Evolutionary conservation across 1,140 invertebrate species (phyloP).

Genomic region (Nephila pilipes): DNA sequence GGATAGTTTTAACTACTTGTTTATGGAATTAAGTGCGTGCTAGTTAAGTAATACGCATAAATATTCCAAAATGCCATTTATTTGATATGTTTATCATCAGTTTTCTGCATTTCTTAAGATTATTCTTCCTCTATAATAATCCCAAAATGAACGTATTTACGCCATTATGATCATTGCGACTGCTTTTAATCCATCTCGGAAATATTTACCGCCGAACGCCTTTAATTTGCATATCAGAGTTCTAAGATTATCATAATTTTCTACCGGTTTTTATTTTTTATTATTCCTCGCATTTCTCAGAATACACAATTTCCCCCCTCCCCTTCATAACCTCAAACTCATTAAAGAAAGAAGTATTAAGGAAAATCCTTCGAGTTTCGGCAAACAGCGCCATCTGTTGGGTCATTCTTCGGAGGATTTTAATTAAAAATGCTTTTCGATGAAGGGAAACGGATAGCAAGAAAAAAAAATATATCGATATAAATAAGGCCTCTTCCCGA

Average conservation of each 20-base stretch:
- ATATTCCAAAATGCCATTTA: background rate
- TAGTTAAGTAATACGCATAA: background rate
- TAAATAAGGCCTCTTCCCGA: conserved; percentile 38
- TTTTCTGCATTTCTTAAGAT: conserved; percentile 15
- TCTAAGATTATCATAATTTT: conserved; percentile 67
- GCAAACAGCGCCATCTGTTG: conserved; percentile 69
- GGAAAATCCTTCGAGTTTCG: conserved; percentile 2
- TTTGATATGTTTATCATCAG: conserved; percentile 28
- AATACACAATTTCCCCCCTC: background rate
- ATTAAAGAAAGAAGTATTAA: conserved; percentile 70
- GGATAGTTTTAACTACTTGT: background rate
- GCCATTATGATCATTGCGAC: conserved; percentile 52
- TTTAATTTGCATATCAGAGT: conserved; percentile 68
- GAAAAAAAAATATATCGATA: conserved; percentile 45
- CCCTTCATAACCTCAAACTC: conserved; percentile 51
- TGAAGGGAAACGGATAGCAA: conserved; percentile 38
- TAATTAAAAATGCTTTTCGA: conserved; percentile 71
- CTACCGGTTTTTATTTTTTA: conserved; percentile 43
- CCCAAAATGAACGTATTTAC: conserved; percentile 26
- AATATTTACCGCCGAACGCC: conserved; percentile 65
- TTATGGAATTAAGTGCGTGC: background rate
- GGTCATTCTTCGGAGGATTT: conserved; percentile 62
- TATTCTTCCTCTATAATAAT: conserved; percentile 10
- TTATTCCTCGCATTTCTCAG: conserved; percentile 10
- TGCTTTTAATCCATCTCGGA: conserved; percentile 62